These are phyloP conservation scores for Aporrectodea caliginosa DNA, from an alignment of 1,140 invertebrate genomes.

Conservation along the genomic window DNA sequence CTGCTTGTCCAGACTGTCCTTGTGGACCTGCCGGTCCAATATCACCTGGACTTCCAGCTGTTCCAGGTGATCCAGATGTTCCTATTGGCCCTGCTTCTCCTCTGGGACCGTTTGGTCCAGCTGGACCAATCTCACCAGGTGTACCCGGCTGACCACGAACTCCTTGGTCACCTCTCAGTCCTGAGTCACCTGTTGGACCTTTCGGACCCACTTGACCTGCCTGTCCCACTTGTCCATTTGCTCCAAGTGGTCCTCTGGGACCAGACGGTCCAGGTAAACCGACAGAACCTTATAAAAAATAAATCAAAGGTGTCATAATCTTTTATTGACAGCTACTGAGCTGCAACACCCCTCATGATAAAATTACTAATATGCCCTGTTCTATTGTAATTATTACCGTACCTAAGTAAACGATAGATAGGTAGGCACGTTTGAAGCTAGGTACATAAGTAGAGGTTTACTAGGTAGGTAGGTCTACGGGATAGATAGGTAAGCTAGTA, in stretches of 20 bases:
- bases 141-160: slow-evolving; percentile 1
- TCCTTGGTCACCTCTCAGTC: slow-evolving; percentile 21
- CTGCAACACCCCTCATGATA: no score
- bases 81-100: slow-evolving; percentile 14
- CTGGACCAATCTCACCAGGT: neutral
- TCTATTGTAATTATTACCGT: no score
- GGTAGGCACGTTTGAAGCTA: no score
- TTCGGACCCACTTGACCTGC: slow-evolving; percentile 23
- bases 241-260: slow-evolving; percentile 20
- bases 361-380: no score
- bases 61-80: slow-evolving; percentile 20
- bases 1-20: slow-evolving; percentile 23
- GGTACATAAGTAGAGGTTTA: no score
- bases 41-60: slow-evolving; percentile 9
- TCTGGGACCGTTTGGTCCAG: slow-evolving; percentile 7
- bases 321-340: neutral
- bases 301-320: neutral
- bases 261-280: slow-evolving; percentile 23
- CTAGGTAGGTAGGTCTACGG: no score
- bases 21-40: neutral
- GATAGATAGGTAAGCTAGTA: no score
- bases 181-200: slow-evolving; percentile 24
- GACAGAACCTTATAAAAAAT: neutral
- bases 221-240: slow-evolving; percentile 27
- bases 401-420: no score